Evolutionary conservation across 2,888 invertebrate species (phyloP), one percentile per base, ranked within the genome.

Genomic region (Galeruca laticollis): DNA sequence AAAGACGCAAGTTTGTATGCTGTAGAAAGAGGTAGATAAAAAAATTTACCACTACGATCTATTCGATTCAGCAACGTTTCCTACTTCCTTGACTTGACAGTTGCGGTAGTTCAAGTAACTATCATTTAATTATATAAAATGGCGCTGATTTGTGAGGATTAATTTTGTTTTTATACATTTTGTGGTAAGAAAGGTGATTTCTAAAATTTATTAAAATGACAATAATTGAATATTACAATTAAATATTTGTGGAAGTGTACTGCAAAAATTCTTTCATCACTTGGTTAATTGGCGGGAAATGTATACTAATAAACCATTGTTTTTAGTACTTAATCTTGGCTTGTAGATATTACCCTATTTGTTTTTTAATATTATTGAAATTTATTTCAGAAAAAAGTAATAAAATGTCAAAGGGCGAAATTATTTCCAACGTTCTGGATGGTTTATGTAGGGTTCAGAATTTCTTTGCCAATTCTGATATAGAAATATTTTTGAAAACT

Each of bases 371-470:
- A 18, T 8, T 10, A 47, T 18, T 47, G 40, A 40, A 47, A 9
- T 47, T 18, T 18, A 18, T 47, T 47, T 47, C 15, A 47, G 18
- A 40, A 15, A 9, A 47, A 10, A 18, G 9, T 18, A 47, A 47
- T 37, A 66, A 59, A 21, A 66, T 66, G 66, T 66, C 66, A 18
- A 35, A 66, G 3, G 51, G 51, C 33, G 59, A 66, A 26, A 37
- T 51, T 15, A 20, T 60, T 59, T 37, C 51, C 49, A 51, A 20
- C 18, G 47, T 60, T 20, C 15, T 66, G 35, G 60, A 60, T 26
- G 59, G 66, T 51, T 21, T 66, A 18, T 33, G 11, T 11, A 37
- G 49, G n/a, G n/a, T 66, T 11, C 49, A 51, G n/a, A 26, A 37
- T 5, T 37, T 59, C 11, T n/a, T 66, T 20, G 31, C 11, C 26